Evolutionary conservation across 2,888 invertebrate genomes (phyloP).

Genomic region (Meganola albula): DNA sequence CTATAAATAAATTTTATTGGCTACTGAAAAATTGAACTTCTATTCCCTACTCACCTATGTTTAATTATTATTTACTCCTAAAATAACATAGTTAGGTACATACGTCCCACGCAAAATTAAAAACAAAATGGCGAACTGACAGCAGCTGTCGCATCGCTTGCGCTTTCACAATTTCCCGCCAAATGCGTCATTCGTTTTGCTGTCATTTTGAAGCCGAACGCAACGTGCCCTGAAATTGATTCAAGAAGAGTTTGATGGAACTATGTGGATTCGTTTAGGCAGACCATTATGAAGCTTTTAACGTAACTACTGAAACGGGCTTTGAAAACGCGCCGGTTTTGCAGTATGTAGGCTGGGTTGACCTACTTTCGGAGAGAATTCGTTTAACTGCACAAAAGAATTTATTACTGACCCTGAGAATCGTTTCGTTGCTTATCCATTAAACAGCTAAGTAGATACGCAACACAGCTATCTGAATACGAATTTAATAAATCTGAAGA

Average conservation of each 20-base stretch:
- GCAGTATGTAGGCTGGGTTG: conserved; percentile 17
- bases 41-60: too few relatives aligned
- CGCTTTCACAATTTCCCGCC: conserved; percentile 45
- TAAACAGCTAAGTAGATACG: too few relatives aligned
- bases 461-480: too few relatives aligned
- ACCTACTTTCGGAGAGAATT: conserved; percentile 21
- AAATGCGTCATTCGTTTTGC: conserved; percentile 31
- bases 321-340: conserved; percentile 23
- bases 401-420: conserved; percentile 13
- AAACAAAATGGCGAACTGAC: conserved; percentile 37
- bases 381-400: conserved; percentile 18
- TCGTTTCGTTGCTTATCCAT: too few relatives aligned
- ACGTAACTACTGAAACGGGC: conserved; percentile 28
- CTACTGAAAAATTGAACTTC: too few relatives aligned
- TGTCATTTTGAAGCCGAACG: conserved; percentile 12
- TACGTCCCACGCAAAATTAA: background rate
- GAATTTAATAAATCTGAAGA: too few relatives aligned
- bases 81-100: too few relatives aligned
- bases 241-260: conserved; percentile 52
- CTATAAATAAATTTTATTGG: too few relatives aligned
- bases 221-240: conserved; percentile 44
- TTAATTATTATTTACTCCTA: too few relatives aligned
- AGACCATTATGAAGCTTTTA: conserved; percentile 32
- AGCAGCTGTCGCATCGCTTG: conserved; percentile 28
- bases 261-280: conserved; percentile 53